phyloP scores from a whole-genome alignment of 2,888 invertebrate species.

The Temnothorax rugatulus region DNA sequence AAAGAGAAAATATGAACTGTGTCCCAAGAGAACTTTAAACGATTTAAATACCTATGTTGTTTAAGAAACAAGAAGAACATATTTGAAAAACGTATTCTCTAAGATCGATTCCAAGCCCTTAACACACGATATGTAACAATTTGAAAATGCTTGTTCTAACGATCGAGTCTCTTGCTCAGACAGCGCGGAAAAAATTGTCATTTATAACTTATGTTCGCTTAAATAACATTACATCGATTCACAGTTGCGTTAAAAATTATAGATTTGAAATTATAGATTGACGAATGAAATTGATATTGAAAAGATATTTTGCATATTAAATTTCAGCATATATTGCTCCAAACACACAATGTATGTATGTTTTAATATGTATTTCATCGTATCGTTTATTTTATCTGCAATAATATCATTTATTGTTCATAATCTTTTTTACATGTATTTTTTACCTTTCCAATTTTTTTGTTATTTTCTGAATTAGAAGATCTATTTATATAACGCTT shows the following conservation, averaged over 20 bases:
- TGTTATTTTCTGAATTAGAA: not conserved
- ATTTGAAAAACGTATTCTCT: not conserved
- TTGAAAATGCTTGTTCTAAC: not conserved
- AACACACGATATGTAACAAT: not conserved
- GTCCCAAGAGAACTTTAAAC: not conserved
- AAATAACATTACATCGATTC: not conserved
- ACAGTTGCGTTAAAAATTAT: not conserved
- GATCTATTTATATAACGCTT: too few species aligned
- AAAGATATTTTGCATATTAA: constrained; percentile 19
- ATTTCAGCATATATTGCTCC: not conserved
- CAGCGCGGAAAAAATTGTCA: not conserved
- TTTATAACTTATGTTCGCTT: not conserved
- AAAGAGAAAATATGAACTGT: constrained; percentile 24
- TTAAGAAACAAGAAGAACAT: not conserved
- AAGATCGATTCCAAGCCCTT: too few species aligned
- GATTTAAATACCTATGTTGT: not conserved
- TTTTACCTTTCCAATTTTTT: not conserved
- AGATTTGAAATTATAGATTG: not conserved
- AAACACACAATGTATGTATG: not conserved
- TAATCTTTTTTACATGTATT: not conserved
- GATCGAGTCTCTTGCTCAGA: not conserved
- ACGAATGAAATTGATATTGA: not conserved
- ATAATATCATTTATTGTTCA: not conserved
- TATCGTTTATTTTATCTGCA: not conserved
- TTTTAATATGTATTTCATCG: constrained; percentile 2